phyloP scores from a whole-genome alignment of 2,888 invertebrate genomes.

The Hirtodrosophila trivittata region DNA sequence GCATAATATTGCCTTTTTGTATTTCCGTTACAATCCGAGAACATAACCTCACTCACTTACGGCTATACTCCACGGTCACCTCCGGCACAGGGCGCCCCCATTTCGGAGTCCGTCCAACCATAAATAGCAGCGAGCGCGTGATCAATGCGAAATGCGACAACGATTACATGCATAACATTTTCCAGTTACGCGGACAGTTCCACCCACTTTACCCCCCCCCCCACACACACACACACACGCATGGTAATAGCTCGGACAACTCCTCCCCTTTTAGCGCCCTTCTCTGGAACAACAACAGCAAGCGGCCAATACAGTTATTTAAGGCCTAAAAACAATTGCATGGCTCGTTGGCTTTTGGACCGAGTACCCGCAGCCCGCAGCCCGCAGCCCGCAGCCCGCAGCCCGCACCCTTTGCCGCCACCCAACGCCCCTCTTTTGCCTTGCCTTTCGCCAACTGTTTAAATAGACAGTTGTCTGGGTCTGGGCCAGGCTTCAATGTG shows the following conservation, averaged over 20 bases:
- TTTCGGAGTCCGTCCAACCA: conserved; percentile 44
- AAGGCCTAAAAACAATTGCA: conserved; percentile 70
- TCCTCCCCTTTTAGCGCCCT: conserved; percentile 53
- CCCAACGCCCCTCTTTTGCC: background rate
- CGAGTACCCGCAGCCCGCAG: conserved; percentile 14
- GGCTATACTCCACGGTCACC: conserved; percentile 62
- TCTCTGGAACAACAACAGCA: background rate
- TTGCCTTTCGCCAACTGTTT: conserved; percentile 40
- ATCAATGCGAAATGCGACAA: conserved; percentile 60
- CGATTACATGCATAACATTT: conserved; percentile 65
- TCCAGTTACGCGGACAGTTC: conserved; percentile 10
- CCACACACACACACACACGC: no score
- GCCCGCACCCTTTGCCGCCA: background rate
- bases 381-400: conserved; percentile 14
- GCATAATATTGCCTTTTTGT: conserved; percentile 17
- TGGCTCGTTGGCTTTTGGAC: conserved; percentile 63
- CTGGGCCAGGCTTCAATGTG: conserved; percentile 47
- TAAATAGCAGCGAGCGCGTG: conserved; percentile 52
- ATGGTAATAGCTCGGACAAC: conserved; percentile 14
- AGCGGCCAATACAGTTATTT: conserved; percentile 59
- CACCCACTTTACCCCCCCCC: background rate
- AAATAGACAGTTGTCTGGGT: conserved; percentile 62
- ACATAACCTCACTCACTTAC: no score
- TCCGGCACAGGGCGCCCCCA: conserved; percentile 27
- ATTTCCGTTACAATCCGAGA: conserved; percentile 59